Evolutionary conservation across 2,113 vertebrate genomes (phyloP), one percentile per base, ranked within the genome.

Genomic region (Saguinus midas): DNA sequence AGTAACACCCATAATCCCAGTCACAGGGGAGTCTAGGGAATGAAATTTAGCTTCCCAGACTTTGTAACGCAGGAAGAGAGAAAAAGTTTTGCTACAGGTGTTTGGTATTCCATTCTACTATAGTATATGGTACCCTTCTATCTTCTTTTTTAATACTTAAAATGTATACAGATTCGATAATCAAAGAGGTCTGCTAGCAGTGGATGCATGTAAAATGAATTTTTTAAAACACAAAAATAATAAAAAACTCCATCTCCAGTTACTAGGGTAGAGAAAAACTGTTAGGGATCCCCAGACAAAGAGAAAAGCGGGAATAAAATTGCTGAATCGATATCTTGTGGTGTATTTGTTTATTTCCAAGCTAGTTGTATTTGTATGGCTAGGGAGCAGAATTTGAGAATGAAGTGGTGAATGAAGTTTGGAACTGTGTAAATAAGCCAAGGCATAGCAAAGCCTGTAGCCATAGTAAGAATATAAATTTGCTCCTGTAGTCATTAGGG

Each of bases 341-440:
- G 10, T 35, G 8, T 35, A 57, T 55, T 50, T 87, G 88, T 86
- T 81, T 87, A 92, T 81, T 81, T 86, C 6, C 58, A 72, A 37
- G 11, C 14, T 81, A 45, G 3, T 14, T 80, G 35, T 76, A 9
- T 50, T 81, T 75, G 9, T 79, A 43, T 57, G 21, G 1, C 32
- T 88, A 32, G 29, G 73, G 9, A 86, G 29, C 12, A 87, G n/a
- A 81, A 70, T 72, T 40, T 20, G n/a, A 90, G 61, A 57, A 72
- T 58, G 5, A 94, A 75, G 48, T 52, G 20, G 57, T 66, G 61
- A 76, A 48, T 40, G 43, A n/a, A 92, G 16, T 1, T 84, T 84
- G 35, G 16, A 82, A 55, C 29, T 48, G 1, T 70, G 35, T 57
- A 20, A 43, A 87, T 17, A 76, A 78, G 76, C 10, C 27, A 82